Conservation (phyloP, 2,797 vertebrate species). For the Chelonia mydas region DNA sequence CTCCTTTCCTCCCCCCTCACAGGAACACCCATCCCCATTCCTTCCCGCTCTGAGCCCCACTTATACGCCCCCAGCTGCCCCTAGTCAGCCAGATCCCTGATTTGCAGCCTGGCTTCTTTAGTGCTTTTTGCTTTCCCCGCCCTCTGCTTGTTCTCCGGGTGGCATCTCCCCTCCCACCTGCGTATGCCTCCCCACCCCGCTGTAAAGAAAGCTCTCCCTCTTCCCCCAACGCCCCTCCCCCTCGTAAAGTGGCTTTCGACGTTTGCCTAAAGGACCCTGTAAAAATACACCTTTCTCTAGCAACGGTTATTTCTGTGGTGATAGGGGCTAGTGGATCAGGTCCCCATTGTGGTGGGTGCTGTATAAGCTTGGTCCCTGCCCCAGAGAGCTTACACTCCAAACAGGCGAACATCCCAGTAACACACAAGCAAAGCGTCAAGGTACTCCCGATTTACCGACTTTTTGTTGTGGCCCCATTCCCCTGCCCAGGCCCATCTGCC, state of each 20-base stretch:
- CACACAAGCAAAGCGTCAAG: not conserved
- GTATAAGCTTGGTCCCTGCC: too few species aligned
- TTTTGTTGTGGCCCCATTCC: not conserved
- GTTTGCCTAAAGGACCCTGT: not conserved
- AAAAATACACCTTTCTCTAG: not conserved
- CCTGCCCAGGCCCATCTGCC: not conserved
- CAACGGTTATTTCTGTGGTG: not conserved
- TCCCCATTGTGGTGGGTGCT: not conserved
- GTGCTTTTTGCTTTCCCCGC: not conserved
- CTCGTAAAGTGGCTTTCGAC: not conserved
- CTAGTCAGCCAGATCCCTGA: not conserved
- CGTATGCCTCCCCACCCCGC: not conserved
- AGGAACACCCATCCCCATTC: not conserved
- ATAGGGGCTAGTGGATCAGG: not conserved
- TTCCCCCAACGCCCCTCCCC: fast-evolving
- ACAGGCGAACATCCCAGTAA: not conserved
- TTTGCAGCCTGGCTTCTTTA: not conserved
- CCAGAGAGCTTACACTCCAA: not conserved
- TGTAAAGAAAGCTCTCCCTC: too few species aligned
- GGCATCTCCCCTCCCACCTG: not conserved
- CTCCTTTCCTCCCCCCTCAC: too few species aligned
- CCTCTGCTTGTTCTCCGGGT: not conserved
- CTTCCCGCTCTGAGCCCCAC: not conserved
- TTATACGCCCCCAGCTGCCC: fast-evolving
- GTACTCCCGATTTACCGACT: not conserved